phyloP scores from a whole-genome alignment of 2,797 vertebrate species.

The Glyptemys insculpta region DNA sequence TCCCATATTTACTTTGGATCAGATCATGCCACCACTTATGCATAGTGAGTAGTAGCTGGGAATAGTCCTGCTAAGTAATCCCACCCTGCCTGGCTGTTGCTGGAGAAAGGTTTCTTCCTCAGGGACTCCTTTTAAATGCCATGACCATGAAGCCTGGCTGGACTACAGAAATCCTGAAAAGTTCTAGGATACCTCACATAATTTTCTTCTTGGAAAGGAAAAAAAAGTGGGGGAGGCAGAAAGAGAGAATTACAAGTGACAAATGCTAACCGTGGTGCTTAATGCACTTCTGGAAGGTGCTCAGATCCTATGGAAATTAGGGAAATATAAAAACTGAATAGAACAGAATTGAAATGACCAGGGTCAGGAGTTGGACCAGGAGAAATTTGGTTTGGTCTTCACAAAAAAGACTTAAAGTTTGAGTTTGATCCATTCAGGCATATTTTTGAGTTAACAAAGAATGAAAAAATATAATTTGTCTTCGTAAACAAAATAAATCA shows the following conservation, averaged over 20 bases:
- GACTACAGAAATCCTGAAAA: background rate
- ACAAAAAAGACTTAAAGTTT: conserved; percentile 5
- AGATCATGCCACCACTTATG: conserved; percentile 30
- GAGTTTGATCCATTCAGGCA: conserved; percentile 24
- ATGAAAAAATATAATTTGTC: conserved; percentile 66
- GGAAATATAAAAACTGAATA: background rate
- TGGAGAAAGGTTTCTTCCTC: background rate
- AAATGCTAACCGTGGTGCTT: conserved; percentile 4
- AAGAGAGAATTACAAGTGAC: background rate
- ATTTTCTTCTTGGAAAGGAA: background rate
- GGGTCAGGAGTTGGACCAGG: conserved; percentile 35
- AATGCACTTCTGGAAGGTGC: background rate
- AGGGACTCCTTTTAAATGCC: background rate
- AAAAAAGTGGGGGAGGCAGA: too few relatives aligned
- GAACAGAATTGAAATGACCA: background rate
- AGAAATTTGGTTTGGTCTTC: conserved; percentile 32
- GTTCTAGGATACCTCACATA: background rate
- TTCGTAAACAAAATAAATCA: conserved; percentile 70
- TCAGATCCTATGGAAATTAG: background rate
- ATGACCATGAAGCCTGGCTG: background rate
- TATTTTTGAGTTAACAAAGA: conserved; percentile 67
- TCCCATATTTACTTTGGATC: conserved; percentile 68
- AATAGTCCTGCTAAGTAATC: background rate
- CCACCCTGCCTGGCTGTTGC: background rate
- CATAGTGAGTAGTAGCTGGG: conserved; percentile 12